Base-by-base conservation (phyloP, 2,888 invertebrate species). In the Agrilus cyanescens region DNA sequence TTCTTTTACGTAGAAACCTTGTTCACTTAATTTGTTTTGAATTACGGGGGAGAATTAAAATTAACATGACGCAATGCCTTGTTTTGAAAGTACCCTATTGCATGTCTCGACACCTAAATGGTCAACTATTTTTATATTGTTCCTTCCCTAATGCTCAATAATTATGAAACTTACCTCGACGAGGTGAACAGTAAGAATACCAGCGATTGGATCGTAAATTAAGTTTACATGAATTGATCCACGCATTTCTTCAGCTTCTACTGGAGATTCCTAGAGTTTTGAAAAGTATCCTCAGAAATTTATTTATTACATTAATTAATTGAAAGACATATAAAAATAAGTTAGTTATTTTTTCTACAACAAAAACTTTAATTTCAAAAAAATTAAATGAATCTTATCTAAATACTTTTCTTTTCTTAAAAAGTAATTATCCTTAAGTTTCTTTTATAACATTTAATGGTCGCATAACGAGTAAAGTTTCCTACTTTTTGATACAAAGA, bases 161-260 rank as follows among this genome's bases (percentile, higher is more conserved):
- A 8, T 37, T 30, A 42, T 7, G 7, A 40, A 14, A 44, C 45
- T 64, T 49, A 78, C 80, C 67, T 82, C 78, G 42, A 80, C 67
- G 7, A 84, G 66, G 45, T 73, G 67, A 7, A 82, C 75, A 1
- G 74, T 76, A 29, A 83, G 69, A 44, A 82, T 68, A 8, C 75
- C 76, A 13, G 75, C 75, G 40, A 76, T 72, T 1, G 72, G 67
- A 60, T 82, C 80, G 57, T 78, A 80, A 25, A 68, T 63, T 30
- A 84, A 60, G 25, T 72, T 70, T 12, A 83, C 61, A 55, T 80
- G 75, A 36, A 84, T 60, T 38, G 74, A 74, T 20, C 83, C 83
- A 12, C 74, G 67, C 13, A 70, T 60, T 46, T 79, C 78, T 46
- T 70, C 71, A 32, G 50, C 48, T 46, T 56, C 53, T 4, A 46